Evolutionary conservation across 2,888 invertebrate species (phyloP).

Genomic region (Caenorhabditis imperialis): DNA sequence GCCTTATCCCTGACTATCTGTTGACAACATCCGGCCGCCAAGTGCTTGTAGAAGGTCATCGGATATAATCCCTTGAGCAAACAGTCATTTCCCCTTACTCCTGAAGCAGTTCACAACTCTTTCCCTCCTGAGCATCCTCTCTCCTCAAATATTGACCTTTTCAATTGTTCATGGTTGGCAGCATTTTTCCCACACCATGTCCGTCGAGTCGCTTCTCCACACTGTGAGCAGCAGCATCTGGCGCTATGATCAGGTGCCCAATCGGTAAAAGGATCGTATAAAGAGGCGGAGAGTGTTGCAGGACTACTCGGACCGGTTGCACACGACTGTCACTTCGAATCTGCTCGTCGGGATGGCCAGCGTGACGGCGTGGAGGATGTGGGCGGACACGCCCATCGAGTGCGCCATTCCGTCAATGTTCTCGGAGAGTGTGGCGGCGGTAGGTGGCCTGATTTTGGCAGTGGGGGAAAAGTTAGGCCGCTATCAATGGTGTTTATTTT

Average conservation of each 20-base stretch:
- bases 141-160: no score
- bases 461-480: neutral
- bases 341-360: slow-evolving; percentile 56
- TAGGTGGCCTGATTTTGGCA: slow-evolving; percentile 18
- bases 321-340: slow-evolving; percentile 65
- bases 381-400: slow-evolving; percentile 61
- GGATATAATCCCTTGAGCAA: no score
- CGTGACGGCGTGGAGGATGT: slow-evolving; percentile 62
- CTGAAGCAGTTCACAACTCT: no score
- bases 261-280: no score
- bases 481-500: no score
- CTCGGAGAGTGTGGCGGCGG: slow-evolving; percentile 61
- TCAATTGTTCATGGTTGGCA: no score
- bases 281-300: slow-evolving; percentile 14
- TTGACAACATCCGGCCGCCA: no score
- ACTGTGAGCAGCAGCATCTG: slow-evolving; percentile 41
- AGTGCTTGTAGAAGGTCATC: no score
- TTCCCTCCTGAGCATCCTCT: no score
- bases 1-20: no score
- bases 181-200: no score
- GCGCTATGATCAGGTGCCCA: slow-evolving; percentile 52
- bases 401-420: slow-evolving; percentile 65
- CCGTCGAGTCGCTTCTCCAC: slow-evolving; percentile 34
- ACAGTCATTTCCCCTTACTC: no score
- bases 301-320: slow-evolving; percentile 63